These are phyloP conservation scores for Forbesichthys agassizii DNA, from an alignment of 2,113 vertebrate genomes.

Conservation along the genomic window DNA sequence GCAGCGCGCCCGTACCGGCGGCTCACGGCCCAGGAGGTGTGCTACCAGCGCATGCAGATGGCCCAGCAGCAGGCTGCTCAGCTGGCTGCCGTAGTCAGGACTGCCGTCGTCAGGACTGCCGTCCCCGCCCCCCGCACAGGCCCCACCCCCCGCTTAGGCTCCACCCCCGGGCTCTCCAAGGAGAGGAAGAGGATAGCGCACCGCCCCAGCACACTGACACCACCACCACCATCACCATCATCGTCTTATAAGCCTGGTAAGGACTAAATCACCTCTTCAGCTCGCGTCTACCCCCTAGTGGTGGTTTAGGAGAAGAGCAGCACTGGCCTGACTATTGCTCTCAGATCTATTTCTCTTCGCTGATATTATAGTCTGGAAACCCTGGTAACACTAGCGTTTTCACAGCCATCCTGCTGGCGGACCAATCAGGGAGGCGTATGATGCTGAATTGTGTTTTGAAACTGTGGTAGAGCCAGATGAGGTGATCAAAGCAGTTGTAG, in stretches of 20 bases:
- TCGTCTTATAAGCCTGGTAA: constrained; percentile 74
- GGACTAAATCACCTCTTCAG: neutral
- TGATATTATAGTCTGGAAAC: too few relatives aligned
- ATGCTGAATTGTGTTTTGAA: too few relatives aligned
- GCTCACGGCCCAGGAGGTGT: constrained; percentile 89
- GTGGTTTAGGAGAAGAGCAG: too few relatives aligned
- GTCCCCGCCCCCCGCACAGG: constrained; percentile 44
- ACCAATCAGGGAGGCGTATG: too few relatives aligned
- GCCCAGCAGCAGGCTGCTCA: constrained; percentile 86
- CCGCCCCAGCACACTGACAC: constrained; percentile 71
- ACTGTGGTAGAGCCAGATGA: too few relatives aligned
- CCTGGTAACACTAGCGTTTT: too few relatives aligned
- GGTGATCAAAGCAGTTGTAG: too few relatives aligned
- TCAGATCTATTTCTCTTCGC: too few relatives aligned
- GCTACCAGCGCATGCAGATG: constrained; percentile 89
- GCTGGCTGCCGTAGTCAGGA: constrained; percentile 68
- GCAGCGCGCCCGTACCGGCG: constrained; percentile 74
- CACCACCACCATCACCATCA: too few relatives aligned
- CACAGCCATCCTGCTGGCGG: too few relatives aligned
- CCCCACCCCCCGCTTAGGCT: constrained; percentile 29
- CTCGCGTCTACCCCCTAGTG: too few relatives aligned
- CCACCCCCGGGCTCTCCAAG: constrained; percentile 65
- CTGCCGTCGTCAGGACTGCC: constrained; percentile 58
- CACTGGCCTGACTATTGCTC: too few relatives aligned
- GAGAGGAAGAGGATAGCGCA: constrained; percentile 91